These are phyloP conservation scores for Rhinoptilus africanus DNA, from an alignment of 2,113 vertebrate species.

Conservation along the genomic window DNA sequence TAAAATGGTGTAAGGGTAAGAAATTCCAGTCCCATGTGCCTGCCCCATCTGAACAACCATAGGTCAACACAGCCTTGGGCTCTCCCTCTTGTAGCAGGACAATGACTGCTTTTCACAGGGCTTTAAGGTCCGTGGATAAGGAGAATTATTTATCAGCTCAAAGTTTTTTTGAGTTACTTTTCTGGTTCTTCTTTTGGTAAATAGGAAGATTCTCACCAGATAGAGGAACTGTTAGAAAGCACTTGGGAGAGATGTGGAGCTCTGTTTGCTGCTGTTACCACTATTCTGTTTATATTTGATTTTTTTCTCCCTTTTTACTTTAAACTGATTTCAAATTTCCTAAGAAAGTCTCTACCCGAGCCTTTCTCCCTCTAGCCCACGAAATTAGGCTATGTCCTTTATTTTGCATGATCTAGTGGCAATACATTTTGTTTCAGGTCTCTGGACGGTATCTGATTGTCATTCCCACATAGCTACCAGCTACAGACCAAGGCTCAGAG, in stretches of 20 bases:
- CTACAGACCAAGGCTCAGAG: not conserved
- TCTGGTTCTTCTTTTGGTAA: not conserved
- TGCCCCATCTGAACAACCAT: not conserved
- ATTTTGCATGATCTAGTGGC: not conserved
- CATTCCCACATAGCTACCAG: not conserved
- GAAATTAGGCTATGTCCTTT: not conserved
- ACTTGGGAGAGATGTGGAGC: fast-evolving
- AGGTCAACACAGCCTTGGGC: not conserved
- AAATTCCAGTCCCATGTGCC: not conserved
- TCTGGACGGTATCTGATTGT: not conserved
- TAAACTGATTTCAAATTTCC: not conserved
- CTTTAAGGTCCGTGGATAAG: not conserved
- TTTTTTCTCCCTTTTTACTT: not conserved
- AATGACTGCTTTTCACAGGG: not conserved
- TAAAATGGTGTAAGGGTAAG: not conserved
- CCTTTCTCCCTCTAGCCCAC: not conserved
- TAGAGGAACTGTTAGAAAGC: not conserved
- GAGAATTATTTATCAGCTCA: not conserved
- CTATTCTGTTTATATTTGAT: not conserved
- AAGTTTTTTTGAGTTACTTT: fast-evolving
- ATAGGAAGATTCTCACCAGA: not conserved
- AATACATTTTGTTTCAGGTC: not conserved
- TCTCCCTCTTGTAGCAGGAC: not conserved
- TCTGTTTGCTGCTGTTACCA: not conserved
- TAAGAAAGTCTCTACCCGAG: not conserved